Conservation (phyloP, 2,797 vertebrate species). For the Falco novaeseelandiae region DNA sequence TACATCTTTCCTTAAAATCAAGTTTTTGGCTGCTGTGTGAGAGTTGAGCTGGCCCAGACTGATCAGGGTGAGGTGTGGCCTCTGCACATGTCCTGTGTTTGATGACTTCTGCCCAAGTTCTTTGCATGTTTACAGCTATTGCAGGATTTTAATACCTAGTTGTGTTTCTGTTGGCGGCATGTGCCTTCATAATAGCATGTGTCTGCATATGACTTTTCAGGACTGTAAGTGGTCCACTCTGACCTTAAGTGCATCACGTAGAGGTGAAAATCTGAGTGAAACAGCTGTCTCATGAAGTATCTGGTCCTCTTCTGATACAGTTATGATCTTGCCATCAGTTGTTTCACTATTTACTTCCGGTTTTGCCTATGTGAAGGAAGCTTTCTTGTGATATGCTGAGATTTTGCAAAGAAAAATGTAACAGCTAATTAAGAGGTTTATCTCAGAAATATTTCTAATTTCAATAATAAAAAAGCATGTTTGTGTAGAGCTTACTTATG, state of each 20-base stretch:
- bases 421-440: not conserved
- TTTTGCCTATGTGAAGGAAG: not conserved
- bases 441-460: not conserved
- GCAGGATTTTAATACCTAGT: not conserved
- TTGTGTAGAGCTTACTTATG: not conserved
- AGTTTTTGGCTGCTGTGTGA: not conserved
- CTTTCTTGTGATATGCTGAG: not conserved
- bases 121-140: not conserved
- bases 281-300: not conserved
- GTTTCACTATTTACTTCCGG: not conserved
- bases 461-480: not conserved
- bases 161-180: not conserved
- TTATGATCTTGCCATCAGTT: not conserved
- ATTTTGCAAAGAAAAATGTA: not conserved
- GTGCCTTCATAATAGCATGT: not conserved
- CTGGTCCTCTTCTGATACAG: not conserved
- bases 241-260: not conserved
- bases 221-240: not conserved
- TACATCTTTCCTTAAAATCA: not conserved
- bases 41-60: not conserved
- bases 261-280: not conserved
- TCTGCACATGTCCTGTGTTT: not conserved
- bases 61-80: not conserved
- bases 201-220: not conserved
- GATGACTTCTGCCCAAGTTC: not conserved